These are phyloP conservation scores for Sitobion miscanthi DNA, from an alignment of 1,140 invertebrate species.

Conservation along the genomic window DNA sequence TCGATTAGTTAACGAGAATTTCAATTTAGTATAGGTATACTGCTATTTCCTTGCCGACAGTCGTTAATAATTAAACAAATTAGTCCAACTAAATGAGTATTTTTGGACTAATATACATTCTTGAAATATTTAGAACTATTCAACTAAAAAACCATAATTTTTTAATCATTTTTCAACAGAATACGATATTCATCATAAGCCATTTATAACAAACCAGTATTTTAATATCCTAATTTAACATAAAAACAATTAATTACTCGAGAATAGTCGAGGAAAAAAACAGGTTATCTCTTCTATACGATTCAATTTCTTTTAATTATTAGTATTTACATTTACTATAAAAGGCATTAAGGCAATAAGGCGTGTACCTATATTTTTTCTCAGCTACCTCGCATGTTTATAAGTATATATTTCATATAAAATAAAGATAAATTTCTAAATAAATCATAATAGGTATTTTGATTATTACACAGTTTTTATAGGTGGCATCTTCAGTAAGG, in stretches of 20 bases:
- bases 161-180: not conserved
- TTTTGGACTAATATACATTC: not conserved
- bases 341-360: not conserved
- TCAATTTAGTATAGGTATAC: not conserved
- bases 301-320: constrained; percentile 9
- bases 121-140: constrained; percentile 25
- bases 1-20: not conserved
- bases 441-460: not conserved
- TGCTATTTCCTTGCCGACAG: not conserved
- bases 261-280: not conserved
- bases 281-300: not conserved
- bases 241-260: constrained; percentile 17
- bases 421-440: not conserved
- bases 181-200: not conserved
- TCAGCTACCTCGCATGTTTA: not conserved
- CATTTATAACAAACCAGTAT: not conserved
- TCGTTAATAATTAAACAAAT: not conserved
- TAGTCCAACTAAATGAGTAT: not conserved
- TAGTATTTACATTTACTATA: not conserved
- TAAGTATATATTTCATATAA: not conserved
- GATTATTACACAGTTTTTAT: not conserved
- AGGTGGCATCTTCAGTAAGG: not conserved
- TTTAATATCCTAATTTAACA: not conserved
- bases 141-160: not conserved
- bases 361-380: not conserved